Conservation (phyloP, 2,888 invertebrate genomes). For the Oscheius sp. region DNA sequence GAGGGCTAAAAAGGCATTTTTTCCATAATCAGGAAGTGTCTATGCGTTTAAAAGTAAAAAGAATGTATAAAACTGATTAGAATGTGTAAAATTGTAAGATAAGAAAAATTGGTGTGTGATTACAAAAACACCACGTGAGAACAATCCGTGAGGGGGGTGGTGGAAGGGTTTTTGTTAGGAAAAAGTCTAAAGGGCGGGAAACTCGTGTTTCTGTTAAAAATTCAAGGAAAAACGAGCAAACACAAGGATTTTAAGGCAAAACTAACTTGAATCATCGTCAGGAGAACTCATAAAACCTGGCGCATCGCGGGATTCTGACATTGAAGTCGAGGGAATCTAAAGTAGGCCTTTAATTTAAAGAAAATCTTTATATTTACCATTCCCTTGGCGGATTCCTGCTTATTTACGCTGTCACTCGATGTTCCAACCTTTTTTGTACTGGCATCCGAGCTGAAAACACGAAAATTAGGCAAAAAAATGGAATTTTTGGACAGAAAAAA, state of each 20-base stretch:
- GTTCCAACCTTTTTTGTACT: slow-evolving; percentile 42
- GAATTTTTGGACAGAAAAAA: too few relatives aligned
- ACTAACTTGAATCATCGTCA: slow-evolving; percentile 70
- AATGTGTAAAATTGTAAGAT: neutral
- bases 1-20: too few relatives aligned
- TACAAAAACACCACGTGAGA: neutral
- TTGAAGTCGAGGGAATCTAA: slow-evolving; percentile 10
- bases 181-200: neutral
- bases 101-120: neutral
- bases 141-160: neutral
- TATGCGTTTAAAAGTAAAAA: too few relatives aligned
- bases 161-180: neutral
- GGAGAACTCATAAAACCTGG: slow-evolving; percentile 66
- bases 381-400: neutral
- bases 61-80: neutral
- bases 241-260: slow-evolving; percentile 5
- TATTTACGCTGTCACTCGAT: slow-evolving; percentile 41
- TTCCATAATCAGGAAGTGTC: too few relatives aligned
- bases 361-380: neutral
- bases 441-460: slow-evolving; percentile 35
- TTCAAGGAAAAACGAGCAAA: slow-evolving; percentile 1
- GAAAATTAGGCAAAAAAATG: too few relatives aligned
- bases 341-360: neutral
- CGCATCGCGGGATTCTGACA: slow-evolving; percentile 31
- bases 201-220: neutral